phyloP scores from a whole-genome alignment of 2,888 invertebrate species.

The Drosophila algonquin region DNA sequence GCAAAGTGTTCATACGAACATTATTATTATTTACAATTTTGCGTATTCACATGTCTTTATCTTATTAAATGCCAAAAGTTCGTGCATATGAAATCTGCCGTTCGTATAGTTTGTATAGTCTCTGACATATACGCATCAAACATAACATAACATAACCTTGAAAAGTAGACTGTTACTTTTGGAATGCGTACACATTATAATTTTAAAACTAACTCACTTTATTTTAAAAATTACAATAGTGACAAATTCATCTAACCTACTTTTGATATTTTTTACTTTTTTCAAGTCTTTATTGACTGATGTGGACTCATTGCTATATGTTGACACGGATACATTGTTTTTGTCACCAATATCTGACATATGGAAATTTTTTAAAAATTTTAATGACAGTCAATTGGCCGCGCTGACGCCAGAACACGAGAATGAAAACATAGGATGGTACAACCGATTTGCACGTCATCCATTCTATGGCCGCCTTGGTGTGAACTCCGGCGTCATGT shows the following conservation, averaged over 20 bases:
- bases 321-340: slow-evolving; percentile 96
- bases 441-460: slow-evolving; percentile 97
- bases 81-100: no score
- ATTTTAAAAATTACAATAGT: background rate
- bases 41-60: no score
- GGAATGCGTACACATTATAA: background rate
- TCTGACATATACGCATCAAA: no score
- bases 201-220: background rate
- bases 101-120: no score
- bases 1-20: no score
- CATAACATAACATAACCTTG: no score
- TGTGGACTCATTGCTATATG: slow-evolving; percentile 94
- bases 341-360: slow-evolving; percentile 91
- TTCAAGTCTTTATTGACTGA: slow-evolving; percentile 90
- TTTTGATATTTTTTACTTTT: slow-evolving; percentile 50
- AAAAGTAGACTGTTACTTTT: no score
- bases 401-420: slow-evolving; percentile 95
- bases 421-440: slow-evolving; percentile 97
- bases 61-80: no score
- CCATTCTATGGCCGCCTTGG: slow-evolving; percentile 94
- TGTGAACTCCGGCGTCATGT: slow-evolving; percentile 98
- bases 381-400: slow-evolving; percentile 94
- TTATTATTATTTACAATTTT: no score
- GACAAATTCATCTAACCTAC: background rate
- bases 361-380: slow-evolving; percentile 92